Percentiles rank a stretch among this genome's conserved stretches.
phyloP scores from a whole-genome alignment of 2,888 invertebrate genomes.

The Tipula lateralis region DNA sequence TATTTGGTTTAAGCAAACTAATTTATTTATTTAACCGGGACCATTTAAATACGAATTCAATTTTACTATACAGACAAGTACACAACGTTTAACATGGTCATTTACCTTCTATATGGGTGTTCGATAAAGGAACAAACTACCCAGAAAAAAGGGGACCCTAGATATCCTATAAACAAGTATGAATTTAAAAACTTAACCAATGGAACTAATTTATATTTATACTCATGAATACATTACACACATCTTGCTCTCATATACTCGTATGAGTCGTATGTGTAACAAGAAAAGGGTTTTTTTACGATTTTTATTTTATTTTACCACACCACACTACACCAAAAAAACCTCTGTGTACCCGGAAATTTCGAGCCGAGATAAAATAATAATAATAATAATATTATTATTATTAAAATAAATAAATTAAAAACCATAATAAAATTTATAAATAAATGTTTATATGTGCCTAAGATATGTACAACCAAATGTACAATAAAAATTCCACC shows the following conservation, averaged over 20 bases:
- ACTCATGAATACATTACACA: slow-evolving; percentile 5
- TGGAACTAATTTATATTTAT: slow-evolving; percentile 24
- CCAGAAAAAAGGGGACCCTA: neutral
- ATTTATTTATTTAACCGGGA: neutral
- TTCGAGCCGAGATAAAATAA: neutral
- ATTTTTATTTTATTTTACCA: neutral
- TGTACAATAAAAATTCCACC: neutral
- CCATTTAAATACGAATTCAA: neutral
- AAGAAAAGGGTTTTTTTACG: neutral
- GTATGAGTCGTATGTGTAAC: neutral
- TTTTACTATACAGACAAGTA: neutral
- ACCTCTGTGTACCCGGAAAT: neutral
- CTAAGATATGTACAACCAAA: neutral
- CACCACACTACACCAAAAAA: neutral
- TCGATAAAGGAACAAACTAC: neutral
- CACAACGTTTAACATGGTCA: neutral
- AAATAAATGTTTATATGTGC: neutral
- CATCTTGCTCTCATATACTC: neutral
- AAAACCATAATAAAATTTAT: neutral
- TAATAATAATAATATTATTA: too few relatives aligned
- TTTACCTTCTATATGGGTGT: neutral
- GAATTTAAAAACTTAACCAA: neutral
- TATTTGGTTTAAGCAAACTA: too few relatives aligned
- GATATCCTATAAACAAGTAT: neutral
- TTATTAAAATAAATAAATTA: slow-evolving; percentile 15